These are phyloP conservation scores for Paradisaea rubra DNA, from an alignment of 2,113 vertebrate species.

Conservation along the genomic window DNA sequence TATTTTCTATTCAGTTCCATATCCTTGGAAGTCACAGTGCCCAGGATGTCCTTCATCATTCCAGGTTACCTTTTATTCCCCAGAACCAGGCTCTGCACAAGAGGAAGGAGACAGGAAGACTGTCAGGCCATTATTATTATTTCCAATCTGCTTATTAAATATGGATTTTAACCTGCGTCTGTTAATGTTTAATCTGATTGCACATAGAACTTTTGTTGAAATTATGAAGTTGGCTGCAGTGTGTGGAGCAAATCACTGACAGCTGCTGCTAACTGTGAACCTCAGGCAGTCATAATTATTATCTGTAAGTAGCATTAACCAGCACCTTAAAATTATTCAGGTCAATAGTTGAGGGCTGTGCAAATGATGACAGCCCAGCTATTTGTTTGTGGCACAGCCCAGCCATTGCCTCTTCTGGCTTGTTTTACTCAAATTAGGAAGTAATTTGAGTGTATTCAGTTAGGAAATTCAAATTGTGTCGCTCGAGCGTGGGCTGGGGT, in stretches of 20 bases:
- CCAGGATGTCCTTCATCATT: not conserved
- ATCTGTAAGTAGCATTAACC: not conserved
- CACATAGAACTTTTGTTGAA: not conserved
- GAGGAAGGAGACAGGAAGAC: not conserved
- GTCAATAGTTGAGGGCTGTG: not conserved
- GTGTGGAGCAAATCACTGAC: not conserved
- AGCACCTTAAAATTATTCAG: not conserved
- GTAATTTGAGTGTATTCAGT: not conserved
- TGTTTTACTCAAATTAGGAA: not conserved
- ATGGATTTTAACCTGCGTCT: slow-evolving; percentile 21
- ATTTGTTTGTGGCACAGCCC: not conserved
- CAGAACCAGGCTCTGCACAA: not conserved
- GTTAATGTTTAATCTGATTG: slow-evolving; percentile 28
- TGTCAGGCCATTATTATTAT: not conserved
- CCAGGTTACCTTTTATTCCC: not conserved
- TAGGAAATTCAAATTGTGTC: not conserved
- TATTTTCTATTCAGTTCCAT: not conserved
- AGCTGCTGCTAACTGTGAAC: not conserved
- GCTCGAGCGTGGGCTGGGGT: not conserved
- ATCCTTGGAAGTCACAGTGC: not conserved
- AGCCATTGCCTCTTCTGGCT: not conserved
- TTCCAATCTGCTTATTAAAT: slow-evolving; percentile 4
- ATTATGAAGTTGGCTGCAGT: not conserved
- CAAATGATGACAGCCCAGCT: not conserved
- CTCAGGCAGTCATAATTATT: not conserved